Base-by-base conservation (phyloP, 1,140 invertebrate genomes). In the Oryctes rhinoceros region DNA sequence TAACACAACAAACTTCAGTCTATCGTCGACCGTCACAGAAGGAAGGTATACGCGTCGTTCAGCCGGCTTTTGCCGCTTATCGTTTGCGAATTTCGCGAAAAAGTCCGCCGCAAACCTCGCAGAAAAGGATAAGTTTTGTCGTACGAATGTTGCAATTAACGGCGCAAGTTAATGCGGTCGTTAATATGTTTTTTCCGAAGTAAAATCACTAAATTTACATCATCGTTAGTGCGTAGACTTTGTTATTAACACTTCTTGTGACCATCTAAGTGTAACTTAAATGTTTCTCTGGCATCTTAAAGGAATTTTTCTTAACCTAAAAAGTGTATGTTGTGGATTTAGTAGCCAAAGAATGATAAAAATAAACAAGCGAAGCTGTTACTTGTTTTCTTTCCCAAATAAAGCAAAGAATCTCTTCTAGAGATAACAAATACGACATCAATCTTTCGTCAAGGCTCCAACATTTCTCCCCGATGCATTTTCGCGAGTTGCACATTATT, bases 1-100 rank as follows among this genome's bases (percentile, higher is more conserved):
- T 20, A 37, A 74, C 35, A 47, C 20, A 37, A 75, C 47, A 71
- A 49, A 79, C 78, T 44, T 71, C 78, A 79, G 78, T 79, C 47
- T 48, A 47, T 65, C 35, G 20, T n/a, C n/a, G 44, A 65, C 48
- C 65, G 65, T 44, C 37, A 65, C 67, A 7, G 35, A 30, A 49
- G 39, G 37, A 24, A 74, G 39, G 15, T 79, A 79, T 71, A 71
- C 47, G 78, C 53, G 37, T 78, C 13, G 7, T 44, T 44, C 39
- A 44, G 37, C 53, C 53, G 53, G 15, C 53, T 20, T 62, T 15
- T 53, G 20, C 24, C 15, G 24, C n/a, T 59, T 79, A 75, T 65
- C 65, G 65, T n/a, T 44, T 20, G 37, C 10, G 37, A 37, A 18
- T 24, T 53, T 24, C 76, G 71, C 44, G 9, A 78, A 78, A 44